Base-by-base conservation (phyloP, 2,888 invertebrate species). In the Papilio gigon region DNA sequence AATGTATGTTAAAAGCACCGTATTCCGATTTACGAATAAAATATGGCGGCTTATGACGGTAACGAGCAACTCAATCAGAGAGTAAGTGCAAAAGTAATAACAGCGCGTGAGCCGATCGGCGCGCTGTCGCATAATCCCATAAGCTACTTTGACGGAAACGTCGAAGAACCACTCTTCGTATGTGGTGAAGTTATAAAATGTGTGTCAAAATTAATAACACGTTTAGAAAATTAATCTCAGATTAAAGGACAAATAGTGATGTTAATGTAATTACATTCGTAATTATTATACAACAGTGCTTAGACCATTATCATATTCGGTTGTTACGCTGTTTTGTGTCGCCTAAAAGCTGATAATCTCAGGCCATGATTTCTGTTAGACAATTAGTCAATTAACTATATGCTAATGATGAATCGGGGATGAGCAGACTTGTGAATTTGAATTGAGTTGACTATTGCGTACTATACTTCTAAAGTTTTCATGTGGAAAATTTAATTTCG, bases 61-160 rank as follows among this genome's bases (percentile, higher is more conserved):
- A 62, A 44, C 42, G 44, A 62, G 61, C 44, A 62, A 62, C 44
- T 62, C 61, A 44, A 62, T 62, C 61, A 42, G 61, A 62, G 61
- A 17, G 44, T 30, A 62, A 62, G 61, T 62, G 61, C 42, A 62
- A 62, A 62, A 62, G 61, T 62, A 42, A 62, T 42, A 62, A 30
- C 42, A 44, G 61, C 27, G 0, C 20, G 30, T 62, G 42, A 62
- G 42, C 42, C 61, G 61, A 44, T 62, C 44, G 44, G 20, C 25
- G 60, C 60, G 40, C 42, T 1, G 30, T 27, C 30, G 61, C 11
- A 25, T 60, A 62, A 62, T 62, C 61, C 17, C 61, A 42, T 62
- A 62, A 62, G 33, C 62, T 56, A 30, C 53, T 56, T 56, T 56
- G 4, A 56, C 30, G 53, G 27, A 17, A 17, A 30, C 22, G 53